These are phyloP conservation scores for Caenorhabditis sp. DNA, from an alignment of 2,888 invertebrate species.

Conservation along the genomic window DNA sequence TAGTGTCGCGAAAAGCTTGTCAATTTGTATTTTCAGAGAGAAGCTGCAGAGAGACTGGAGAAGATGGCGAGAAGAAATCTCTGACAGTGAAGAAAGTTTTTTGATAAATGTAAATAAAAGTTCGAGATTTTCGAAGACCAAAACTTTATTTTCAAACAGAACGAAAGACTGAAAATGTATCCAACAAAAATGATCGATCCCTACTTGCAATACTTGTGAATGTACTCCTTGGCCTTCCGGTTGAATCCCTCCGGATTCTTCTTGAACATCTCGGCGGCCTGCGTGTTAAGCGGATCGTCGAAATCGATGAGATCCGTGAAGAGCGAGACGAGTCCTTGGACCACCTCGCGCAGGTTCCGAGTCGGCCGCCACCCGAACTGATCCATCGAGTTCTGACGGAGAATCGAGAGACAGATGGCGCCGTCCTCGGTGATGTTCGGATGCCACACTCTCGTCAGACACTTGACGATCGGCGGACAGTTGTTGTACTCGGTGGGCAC, in stretches of 20 bases:
- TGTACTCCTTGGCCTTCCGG: slow-evolving; percentile 70
- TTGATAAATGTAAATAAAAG: too few species aligned
- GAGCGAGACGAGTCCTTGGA: slow-evolving; percentile 93
- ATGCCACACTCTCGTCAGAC: slow-evolving; percentile 94
- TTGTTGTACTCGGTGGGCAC: slow-evolving; percentile 97
- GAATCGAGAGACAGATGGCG: slow-evolving; percentile 93
- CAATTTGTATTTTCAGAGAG: too few species aligned
- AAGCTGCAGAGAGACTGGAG: too few species aligned
- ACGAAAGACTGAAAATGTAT: too few species aligned
- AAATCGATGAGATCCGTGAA: slow-evolving; percentile 96
- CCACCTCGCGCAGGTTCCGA: slow-evolving; percentile 72
- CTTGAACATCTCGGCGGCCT: slow-evolving; percentile 70
- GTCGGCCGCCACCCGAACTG: slow-evolving; percentile 86
- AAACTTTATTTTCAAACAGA: too few species aligned
- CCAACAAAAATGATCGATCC: too few species aligned
- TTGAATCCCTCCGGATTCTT: slow-evolving; percentile 68
- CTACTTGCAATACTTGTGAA: slow-evolving; percentile 62
- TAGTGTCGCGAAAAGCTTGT: too few species aligned
- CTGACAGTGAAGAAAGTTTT: too few species aligned
- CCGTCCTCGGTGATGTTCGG: slow-evolving; percentile 96
- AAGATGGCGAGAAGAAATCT: too few species aligned
- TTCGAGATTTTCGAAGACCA: too few species aligned
- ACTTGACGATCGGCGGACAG: slow-evolving; percentile 95
- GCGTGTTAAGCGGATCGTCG: slow-evolving; percentile 92
- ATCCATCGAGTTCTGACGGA: slow-evolving; percentile 94